Evolutionary conservation across 2,113 vertebrate species (phyloP).

Genomic region (Brevimyrus niger): DNA sequence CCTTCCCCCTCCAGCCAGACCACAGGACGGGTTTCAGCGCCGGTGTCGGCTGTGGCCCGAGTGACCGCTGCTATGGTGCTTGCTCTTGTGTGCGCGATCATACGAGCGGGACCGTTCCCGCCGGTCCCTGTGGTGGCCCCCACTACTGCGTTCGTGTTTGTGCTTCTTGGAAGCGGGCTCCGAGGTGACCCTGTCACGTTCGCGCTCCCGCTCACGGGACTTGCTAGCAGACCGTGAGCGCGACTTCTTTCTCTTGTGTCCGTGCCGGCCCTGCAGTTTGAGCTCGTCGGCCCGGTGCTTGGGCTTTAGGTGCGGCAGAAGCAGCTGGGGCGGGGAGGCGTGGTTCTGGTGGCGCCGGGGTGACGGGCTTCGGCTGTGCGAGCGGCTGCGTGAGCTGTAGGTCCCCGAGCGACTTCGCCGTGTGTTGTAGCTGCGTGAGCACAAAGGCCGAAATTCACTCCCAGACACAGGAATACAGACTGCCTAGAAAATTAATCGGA

Average conservation of each 20-base stretch:
- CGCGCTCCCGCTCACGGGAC: conserved; percentile 50
- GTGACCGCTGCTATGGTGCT: conserved; percentile 80
- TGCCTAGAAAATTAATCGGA: neutral
- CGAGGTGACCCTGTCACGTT: conserved; percentile 50
- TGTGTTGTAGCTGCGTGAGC: conserved; percentile 78
- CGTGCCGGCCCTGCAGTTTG: conserved; percentile 72
- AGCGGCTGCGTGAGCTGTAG: conserved; percentile 88
- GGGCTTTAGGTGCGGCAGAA: conserved; percentile 72
- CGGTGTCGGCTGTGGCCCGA: conserved; percentile 87
- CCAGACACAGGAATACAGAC: neutral
- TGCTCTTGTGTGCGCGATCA: conserved; percentile 87
- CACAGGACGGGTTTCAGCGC: conserved; percentile 53
- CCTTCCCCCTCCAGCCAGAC: neutral
- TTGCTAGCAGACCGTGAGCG: conserved; percentile 81
- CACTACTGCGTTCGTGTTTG: conserved; percentile 73
- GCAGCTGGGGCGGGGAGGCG: conserved; percentile 62
- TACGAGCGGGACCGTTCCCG: conserved; percentile 87
- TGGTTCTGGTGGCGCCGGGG: conserved; percentile 82
- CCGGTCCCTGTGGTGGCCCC: conserved; percentile 77
- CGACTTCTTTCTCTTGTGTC: conserved; percentile 90
- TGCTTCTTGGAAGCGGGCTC: conserved; percentile 83
- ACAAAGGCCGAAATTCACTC: neutral
- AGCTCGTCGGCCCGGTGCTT: conserved; percentile 79
- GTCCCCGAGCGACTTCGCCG: conserved; percentile 90
- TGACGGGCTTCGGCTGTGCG: conserved; percentile 85